Evolutionary conservation across 2,888 invertebrate genomes (phyloP), one percentile per base, ranked within the genome.

Genomic region (Papilio demoleus): DNA sequence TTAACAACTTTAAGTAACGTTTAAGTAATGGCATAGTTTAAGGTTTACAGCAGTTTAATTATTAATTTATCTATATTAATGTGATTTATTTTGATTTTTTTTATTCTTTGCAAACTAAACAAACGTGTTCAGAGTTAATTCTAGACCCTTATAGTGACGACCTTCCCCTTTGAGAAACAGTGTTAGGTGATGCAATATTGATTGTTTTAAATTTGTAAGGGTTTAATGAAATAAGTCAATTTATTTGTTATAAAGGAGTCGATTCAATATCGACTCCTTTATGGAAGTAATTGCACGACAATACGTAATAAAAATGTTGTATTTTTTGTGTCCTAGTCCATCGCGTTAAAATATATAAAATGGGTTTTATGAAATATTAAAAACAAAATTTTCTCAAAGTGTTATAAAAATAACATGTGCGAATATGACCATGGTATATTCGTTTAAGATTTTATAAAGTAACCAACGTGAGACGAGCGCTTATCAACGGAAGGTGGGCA

Each of bases 401-500:
- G 42, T 42, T 6, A 4, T 17, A 6, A 40, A 5, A 17, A 40
- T 1, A 40, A 40, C 9, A 36, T 11, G 12, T 31, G 3, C 6
- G 11, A 1, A 11, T 1, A 3, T 36, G 36, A 36, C 8, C 11
- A 36, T 2, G 17, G 5, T 4, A n/a, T 14, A n/a, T 17, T 42
- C 17, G 17, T 42, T 42, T 42, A 17, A 17, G 24, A 24, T 24
- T 24, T 50, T 27, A 53, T 53, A 53, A 42, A 42, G 17, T 38
- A 24, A 22, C 5, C 4, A 22, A 14, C 9, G 12, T 34, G 22
- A 34, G 17, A 34, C 34, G 24, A 36, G 31, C 14, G 24, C 22
- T 63, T 40, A 56, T 62, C 56, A 56, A 14, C 62, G 42, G 31
- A 42, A 27, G 53, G 53, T 17, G 47, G 38, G 47, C 64, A 56